phyloP scores from a whole-genome alignment of 64 coral and sea anemone species.

The Montipora capricornis region DNA sequence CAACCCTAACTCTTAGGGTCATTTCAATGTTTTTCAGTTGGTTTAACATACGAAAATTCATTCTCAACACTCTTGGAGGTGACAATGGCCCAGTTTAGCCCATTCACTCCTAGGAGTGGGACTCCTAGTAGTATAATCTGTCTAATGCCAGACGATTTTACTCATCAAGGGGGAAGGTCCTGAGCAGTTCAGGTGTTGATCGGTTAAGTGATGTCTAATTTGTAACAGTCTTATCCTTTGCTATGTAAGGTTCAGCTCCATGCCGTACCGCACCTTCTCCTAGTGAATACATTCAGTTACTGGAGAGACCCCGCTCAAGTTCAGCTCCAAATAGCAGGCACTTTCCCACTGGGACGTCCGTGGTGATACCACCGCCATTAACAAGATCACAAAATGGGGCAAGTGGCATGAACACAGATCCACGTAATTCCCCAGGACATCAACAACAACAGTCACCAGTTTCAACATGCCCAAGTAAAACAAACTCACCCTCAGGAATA shows the following conservation, averaged over 20 bases:
- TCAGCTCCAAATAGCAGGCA: slow-evolving; percentile 78
- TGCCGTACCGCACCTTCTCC: slow-evolving; percentile 68
- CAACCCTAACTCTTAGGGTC: no score
- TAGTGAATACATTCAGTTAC: slow-evolving; percentile 79
- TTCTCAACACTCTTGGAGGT: neutral
- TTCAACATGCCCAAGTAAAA: slow-evolving; percentile 74
- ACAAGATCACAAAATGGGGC: slow-evolving; percentile 74
- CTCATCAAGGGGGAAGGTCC: no score
- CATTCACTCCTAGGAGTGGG: no score
- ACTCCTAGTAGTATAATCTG: no score
- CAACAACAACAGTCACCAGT: slow-evolving; percentile 86
- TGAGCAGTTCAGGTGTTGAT: no score
- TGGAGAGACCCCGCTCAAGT: slow-evolving; percentile 89
- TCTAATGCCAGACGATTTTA: no score
- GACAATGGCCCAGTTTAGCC: neutral
- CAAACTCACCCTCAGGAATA: slow-evolving; percentile 83
- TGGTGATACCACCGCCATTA: slow-evolving; percentile 83
- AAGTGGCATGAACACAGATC: slow-evolving; percentile 56
- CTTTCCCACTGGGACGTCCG: slow-evolving; percentile 60
- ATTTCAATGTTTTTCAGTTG: no score
- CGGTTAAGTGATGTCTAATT: neutral
- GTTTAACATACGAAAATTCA: neutral
- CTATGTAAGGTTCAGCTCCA: slow-evolving; percentile 84
- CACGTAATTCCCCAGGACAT: slow-evolving; percentile 44
- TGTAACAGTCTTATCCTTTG: neutral